Base-by-base conservation (phyloP, 2,797 vertebrate genomes). In the Onychomys arenicola region DNA sequence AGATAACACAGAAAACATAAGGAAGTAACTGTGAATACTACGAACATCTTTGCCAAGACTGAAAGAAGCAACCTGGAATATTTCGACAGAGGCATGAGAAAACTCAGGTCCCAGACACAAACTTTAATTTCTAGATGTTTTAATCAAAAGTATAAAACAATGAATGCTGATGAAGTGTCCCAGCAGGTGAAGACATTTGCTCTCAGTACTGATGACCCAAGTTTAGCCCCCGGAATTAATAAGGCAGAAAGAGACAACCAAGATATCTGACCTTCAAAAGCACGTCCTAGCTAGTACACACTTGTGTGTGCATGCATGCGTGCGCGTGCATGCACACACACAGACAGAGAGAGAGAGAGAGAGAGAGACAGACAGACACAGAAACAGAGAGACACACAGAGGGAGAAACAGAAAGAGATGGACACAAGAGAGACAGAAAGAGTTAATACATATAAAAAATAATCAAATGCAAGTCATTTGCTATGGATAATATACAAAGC, bases 61-160 rank as follows among this genome's bases (percentile, higher is more conserved):
- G 9, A 3, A 17, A 37, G 52, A 94, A 73, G 8, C 0, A 65
- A 46, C 55, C 32, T 46, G 3, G 2, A 32, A 90, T 83, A 43
- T 14, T 19, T n/a, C 40, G 21, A 19, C 27, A 80, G 23, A 2
- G 4, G 76, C 46, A 67, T 84, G 65, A 84, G 57, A 85, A 65
- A 52, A 23, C 52, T 0, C 14, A 71, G 21, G 57, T 14, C 25
- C 14, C 12, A 92, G 21, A 89, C 25, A 9, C 29, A 43, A 27
- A 75, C 55, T 89, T 40, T 3, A 49, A 80, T 67, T 55, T 90
- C 13, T n/a, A 80, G n/a, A 73, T 69, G 2, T 93, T 73, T 89
- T 43, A 34, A 14, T 82, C 37, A 59, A 52, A 75, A 0, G 11
- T 12, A 3, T 49, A 4, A 75, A 49, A 40, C 57, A 80, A 23